These are phyloP conservation scores for Harmothoe impar DNA, from an alignment of 2,888 invertebrate species.

Conservation along the genomic window DNA sequence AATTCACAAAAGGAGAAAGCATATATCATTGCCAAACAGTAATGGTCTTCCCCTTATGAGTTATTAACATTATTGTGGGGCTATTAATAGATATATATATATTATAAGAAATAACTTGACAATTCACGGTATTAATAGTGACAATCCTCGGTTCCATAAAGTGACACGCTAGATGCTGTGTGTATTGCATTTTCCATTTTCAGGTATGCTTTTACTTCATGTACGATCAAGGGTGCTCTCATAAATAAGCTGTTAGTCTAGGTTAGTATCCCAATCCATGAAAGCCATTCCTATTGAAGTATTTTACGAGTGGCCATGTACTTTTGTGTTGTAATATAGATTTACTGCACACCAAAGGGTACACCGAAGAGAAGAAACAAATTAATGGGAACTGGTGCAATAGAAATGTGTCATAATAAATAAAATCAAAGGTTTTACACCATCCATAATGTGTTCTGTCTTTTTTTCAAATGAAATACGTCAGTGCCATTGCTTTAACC, in stretches of 20 bases:
- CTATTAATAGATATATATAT: not conserved
- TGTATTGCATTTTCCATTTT: slow-evolving; percentile 32
- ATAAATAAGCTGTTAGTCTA: slow-evolving; percentile 1
- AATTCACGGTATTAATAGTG: not conserved
- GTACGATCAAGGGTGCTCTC: slow-evolving; percentile 28
- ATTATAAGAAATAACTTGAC: not conserved
- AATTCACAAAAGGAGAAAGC: not conserved
- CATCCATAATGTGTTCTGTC: not conserved
- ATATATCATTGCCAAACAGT: not conserved
- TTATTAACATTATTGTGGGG: not conserved
- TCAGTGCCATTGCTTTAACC: no score
- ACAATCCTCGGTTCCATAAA: not conserved
- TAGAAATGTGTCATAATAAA: slow-evolving; percentile 20
- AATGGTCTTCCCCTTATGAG: slow-evolving; percentile 4
- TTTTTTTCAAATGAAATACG: no score
- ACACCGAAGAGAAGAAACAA: not conserved
- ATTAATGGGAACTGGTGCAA: slow-evolving; percentile 5
- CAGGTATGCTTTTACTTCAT: slow-evolving; percentile 16
- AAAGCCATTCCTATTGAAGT: not conserved
- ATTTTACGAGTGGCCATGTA: not conserved
- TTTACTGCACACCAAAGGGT: not conserved
- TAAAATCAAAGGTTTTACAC: slow-evolving; percentile 27
- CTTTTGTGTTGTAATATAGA: slow-evolving; percentile 19
- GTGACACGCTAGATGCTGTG: not conserved
- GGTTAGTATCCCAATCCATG: not conserved